Percentiles rank a stretch among this genome's conserved stretches.
Evolutionary conservation across 2,888 invertebrate species (phyloP).

Genomic region (Acleris laterana): DNA sequence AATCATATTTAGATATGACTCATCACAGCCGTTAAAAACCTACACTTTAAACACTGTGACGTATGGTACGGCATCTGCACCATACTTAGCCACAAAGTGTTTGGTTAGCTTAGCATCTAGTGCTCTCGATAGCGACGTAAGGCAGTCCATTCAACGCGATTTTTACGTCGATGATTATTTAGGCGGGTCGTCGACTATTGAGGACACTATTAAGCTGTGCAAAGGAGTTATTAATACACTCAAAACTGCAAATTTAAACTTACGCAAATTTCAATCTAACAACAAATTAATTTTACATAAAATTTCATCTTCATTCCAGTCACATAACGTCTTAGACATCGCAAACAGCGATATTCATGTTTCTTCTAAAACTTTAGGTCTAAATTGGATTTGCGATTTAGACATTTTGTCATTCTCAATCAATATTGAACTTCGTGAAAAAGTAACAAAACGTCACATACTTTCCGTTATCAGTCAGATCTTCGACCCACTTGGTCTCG

Average conservation of each 20-base stretch:
- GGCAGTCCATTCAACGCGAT: too few relatives aligned
- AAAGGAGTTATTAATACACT: neutral
- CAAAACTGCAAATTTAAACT: neutral
- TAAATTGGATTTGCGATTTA: conserved; percentile 4
- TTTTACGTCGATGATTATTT: conserved; percentile 16
- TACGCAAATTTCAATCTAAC: neutral
- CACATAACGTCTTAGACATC: neutral
- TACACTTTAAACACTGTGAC: too few relatives aligned
- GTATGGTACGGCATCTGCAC: too few relatives aligned
- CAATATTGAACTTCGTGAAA: neutral
- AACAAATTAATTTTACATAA: neutral
- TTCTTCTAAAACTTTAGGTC: conserved; percentile 2
- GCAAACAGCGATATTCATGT: neutral
- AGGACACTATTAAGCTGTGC: neutral
- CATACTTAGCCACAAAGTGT: too few relatives aligned
- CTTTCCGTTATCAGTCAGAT: conserved; percentile 37
- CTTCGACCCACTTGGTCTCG: conserved; percentile 43
- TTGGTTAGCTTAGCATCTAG: too few relatives aligned
- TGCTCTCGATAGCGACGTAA: too few relatives aligned
- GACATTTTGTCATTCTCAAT: neutral
- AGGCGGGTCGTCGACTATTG: conserved; percentile 8
- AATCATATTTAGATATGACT: too few relatives aligned
- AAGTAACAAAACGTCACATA: neutral
- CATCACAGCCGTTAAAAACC: too few relatives aligned
- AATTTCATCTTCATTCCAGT: neutral